These are phyloP conservation scores for Chelon auratus DNA, from an alignment of 2,797 vertebrate species.

Conservation along the genomic window DNA sequence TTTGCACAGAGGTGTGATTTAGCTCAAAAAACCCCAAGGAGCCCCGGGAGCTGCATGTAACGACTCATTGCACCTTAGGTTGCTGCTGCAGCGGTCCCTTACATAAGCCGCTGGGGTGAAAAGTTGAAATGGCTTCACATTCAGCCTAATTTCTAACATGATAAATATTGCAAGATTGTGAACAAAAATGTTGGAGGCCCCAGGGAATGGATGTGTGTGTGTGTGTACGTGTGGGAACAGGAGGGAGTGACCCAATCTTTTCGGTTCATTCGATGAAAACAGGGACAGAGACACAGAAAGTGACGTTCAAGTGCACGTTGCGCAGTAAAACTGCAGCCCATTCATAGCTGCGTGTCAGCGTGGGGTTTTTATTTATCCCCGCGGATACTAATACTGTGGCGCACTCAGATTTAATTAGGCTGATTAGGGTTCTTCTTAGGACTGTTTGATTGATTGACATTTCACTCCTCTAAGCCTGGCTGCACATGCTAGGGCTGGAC, in stretches of 20 bases:
- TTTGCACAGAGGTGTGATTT: slow-evolving; percentile 8
- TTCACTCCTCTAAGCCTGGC: not conserved
- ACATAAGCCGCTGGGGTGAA: slow-evolving; percentile 27
- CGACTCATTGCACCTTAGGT: slow-evolving; percentile 2
- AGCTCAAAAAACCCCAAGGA: not conserved
- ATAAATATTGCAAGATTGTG: slow-evolving; percentile 29
- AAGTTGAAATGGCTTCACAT: slow-evolving; percentile 46
- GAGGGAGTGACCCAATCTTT: slow-evolving; percentile 2
- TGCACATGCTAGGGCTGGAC: not conserved
- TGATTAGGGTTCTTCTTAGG: not conserved
- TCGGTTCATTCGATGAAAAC: slow-evolving; percentile 6
- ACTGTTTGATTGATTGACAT: slow-evolving; percentile 1
- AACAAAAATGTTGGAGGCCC: slow-evolving; percentile 13
- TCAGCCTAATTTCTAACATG: slow-evolving; percentile 24
- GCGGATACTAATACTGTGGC: not conserved
- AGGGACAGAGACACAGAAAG: slow-evolving; percentile 5
- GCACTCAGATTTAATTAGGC: not conserved
- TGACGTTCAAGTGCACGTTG: not conserved
- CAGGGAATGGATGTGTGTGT: slow-evolving; percentile 27
- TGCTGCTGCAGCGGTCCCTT: slow-evolving; percentile 16
- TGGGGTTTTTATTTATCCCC: not conserved
- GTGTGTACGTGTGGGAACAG: slow-evolving; percentile 1
- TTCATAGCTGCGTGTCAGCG: not conserved
- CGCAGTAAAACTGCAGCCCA: not conserved
- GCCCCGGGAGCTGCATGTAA: slow-evolving; percentile 4